phyloP scores from a whole-genome alignment of 23 tunicate genomes.

The Clavelina lepadiformis region DNA sequence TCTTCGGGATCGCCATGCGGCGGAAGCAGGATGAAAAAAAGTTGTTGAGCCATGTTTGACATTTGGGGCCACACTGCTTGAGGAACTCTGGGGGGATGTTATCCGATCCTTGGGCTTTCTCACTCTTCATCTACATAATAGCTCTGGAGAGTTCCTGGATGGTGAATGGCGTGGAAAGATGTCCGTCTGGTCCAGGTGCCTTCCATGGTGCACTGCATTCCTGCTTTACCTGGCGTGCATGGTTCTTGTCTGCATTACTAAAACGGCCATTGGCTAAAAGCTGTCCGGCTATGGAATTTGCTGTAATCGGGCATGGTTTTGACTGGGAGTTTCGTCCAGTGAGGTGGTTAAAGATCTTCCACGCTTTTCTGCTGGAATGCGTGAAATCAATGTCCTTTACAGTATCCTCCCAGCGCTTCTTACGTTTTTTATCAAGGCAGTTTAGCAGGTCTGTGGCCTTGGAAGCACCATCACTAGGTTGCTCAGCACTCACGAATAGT shows the following conservation, averaged over 20 bases:
- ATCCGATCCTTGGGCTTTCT: too few relatives aligned
- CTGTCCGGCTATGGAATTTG: neutral
- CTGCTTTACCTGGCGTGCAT: constrained; percentile 6
- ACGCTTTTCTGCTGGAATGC: constrained; percentile 2
- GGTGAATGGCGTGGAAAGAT: neutral
- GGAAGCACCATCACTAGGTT: neutral
- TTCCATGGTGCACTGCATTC: neutral
- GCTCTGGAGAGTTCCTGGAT: too few relatives aligned
- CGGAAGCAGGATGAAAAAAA: too few relatives aligned
- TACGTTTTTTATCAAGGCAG: neutral
- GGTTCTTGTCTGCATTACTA: neutral
- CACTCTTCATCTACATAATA: too few relatives aligned
- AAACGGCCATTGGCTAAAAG: neutral
- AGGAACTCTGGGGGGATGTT: too few relatives aligned
- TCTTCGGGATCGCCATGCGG: too few relatives aligned
- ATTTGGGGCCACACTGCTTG: too few relatives aligned
- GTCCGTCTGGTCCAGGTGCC: constrained; percentile 1
- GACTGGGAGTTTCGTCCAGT: too few relatives aligned
- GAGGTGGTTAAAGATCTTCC: constrained; percentile 10
- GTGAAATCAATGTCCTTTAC: constrained; percentile 6
- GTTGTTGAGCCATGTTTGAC: too few relatives aligned
- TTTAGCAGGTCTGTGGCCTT: constrained; percentile 8
- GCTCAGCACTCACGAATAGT: neutral
- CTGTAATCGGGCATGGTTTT: neutral
- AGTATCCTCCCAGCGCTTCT: neutral